These are phyloP conservation scores for Panulirus ornatus DNA, from an alignment of 1,140 invertebrate genomes.

Conservation along the genomic window DNA sequence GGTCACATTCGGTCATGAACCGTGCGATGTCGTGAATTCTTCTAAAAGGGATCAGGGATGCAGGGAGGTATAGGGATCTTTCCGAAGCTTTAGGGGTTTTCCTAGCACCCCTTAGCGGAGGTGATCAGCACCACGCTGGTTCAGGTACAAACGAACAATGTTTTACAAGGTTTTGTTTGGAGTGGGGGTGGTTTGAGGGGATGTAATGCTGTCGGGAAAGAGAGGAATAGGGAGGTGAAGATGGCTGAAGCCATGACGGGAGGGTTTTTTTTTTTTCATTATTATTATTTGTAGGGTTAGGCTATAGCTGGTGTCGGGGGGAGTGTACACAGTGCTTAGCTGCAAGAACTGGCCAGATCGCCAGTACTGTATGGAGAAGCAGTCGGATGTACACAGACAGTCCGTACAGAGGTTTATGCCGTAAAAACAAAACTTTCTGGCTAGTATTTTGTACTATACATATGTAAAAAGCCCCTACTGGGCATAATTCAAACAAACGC, in stretches of 20 bases:
- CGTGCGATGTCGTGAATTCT: too few relatives aligned
- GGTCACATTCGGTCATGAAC: too few relatives aligned
- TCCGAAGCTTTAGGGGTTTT: too few relatives aligned
- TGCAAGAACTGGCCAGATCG: background rate
- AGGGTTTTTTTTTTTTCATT: too few relatives aligned
- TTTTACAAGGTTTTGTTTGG: background rate
- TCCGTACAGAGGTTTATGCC: constrained; percentile 4
- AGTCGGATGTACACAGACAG: constrained; percentile 18
- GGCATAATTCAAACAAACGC: constrained; percentile 35
- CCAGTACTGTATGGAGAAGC: background rate
- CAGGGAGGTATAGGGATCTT: too few relatives aligned
- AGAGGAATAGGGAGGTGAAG: background rate
- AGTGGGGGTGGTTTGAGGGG: background rate
- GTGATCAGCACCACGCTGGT: too few relatives aligned
- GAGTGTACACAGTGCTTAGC: background rate
- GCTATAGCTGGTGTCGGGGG: too few relatives aligned
- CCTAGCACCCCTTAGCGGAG: too few relatives aligned
- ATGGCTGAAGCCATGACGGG: background rate
- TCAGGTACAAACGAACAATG: background rate
- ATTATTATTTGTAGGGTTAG: too few relatives aligned
- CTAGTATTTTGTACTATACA: constrained; percentile 66
- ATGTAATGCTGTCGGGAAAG: background rate
- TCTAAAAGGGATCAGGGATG: too few relatives aligned
- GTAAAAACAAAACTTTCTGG: constrained; percentile 28
- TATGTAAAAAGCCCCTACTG: constrained; percentile 56